Evolutionary conservation across 2,113 vertebrate genomes (phyloP).

Genomic region (Chascanopsetta lugubris): DNA sequence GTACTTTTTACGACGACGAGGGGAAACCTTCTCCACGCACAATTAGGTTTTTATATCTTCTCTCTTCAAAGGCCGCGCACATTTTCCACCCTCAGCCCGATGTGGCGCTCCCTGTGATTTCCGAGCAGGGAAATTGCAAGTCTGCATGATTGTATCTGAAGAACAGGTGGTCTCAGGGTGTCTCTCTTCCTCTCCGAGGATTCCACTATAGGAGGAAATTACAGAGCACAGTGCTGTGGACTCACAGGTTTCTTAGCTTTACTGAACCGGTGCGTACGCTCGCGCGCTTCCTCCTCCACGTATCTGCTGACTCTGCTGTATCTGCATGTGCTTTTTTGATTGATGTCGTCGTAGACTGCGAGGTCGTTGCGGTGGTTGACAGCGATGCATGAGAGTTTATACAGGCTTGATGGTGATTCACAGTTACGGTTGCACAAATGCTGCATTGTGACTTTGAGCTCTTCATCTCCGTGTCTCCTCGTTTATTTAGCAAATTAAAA

Average conservation of each 20-base stretch:
- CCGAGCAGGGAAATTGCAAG: constrained; percentile 63
- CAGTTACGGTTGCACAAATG: neutral
- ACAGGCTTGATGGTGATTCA: neutral
- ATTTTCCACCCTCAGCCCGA: constrained; percentile 41
- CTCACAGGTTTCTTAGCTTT: constrained; percentile 8
- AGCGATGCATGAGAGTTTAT: neutral
- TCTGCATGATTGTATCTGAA: constrained; percentile 49
- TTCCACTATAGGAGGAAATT: constrained; percentile 66
- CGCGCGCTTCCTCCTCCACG: neutral
- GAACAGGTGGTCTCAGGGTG: constrained; percentile 69
- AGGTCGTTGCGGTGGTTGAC: neutral
- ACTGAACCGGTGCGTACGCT: neutral
- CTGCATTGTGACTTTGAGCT: neutral
- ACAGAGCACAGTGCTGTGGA: constrained; percentile 61
- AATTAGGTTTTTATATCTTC: constrained; percentile 54
- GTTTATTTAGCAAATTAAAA: constrained; percentile 10
- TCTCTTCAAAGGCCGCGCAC: constrained; percentile 48
- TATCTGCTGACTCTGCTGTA: neutral
- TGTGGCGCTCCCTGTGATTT: constrained; percentile 22
- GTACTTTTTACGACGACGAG: neutral
- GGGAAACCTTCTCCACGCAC: constrained; percentile 19
- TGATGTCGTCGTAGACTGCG: neutral
- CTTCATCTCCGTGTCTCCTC: too few species aligned
- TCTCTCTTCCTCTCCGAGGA: constrained; percentile 41
- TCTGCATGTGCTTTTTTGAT: neutral